Percentiles rank a stretch among this genome's conserved stretches.
phyloP scores from a whole-genome alignment of 1,140 invertebrate species.

The Sinonovacula constricta region DNA sequence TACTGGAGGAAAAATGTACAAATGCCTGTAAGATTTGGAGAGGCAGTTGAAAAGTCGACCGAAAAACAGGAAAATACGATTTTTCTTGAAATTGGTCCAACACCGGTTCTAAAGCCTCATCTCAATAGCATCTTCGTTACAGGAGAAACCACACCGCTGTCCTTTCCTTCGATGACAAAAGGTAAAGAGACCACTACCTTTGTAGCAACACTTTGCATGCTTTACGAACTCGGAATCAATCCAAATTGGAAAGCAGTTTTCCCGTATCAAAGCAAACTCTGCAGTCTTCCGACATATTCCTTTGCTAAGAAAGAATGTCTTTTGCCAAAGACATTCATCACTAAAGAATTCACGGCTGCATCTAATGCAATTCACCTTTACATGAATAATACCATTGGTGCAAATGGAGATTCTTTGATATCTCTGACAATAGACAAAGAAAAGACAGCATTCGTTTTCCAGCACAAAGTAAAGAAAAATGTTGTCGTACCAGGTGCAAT shows the following conservation, averaged over 20 bases:
- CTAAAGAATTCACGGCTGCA: too few species aligned
- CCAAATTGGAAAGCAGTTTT: slow-evolving; percentile 56
- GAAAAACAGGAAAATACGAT: slow-evolving; percentile 6
- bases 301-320: too few species aligned
- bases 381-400: too few species aligned
- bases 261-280: too few species aligned
- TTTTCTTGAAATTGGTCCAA: slow-evolving; percentile 57
- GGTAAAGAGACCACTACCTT: slow-evolving; percentile 34
- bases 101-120: slow-evolving; percentile 43
- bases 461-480: too few species aligned
- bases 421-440: too few species aligned
- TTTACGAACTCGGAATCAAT: slow-evolving; percentile 51
- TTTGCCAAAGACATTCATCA: too few species aligned
- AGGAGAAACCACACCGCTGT: background rate
- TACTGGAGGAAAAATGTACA: slow-evolving; percentile 55
- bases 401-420: too few species aligned
- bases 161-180: slow-evolving; percentile 45
- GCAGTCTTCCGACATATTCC: too few species aligned
- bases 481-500: too few species aligned
- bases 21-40: slow-evolving; percentile 38
- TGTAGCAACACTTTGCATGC: slow-evolving; percentile 11
- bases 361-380: too few species aligned
- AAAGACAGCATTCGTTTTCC: too few species aligned
- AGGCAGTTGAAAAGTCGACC: slow-evolving; percentile 29
- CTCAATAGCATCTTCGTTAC: slow-evolving; percentile 36